Base-by-base conservation (phyloP, 1,140 invertebrate species). In the Sarcophaga peregrina region DNA sequence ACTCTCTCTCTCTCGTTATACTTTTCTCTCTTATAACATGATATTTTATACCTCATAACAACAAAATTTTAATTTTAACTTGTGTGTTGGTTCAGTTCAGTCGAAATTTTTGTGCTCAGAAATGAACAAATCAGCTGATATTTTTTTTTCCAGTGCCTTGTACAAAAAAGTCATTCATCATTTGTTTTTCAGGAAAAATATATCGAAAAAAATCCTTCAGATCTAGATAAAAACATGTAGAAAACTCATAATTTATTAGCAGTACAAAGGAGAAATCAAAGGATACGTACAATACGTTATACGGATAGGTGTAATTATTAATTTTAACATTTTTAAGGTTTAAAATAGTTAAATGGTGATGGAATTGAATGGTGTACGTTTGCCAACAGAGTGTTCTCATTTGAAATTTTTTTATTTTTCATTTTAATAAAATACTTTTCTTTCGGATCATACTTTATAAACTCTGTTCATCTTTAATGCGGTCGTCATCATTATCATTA, bases 141-240 rank as follows among this genome's bases (percentile, higher is more conserved):
- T n/a, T n/a, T n/a, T n/a, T 37, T 37, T 37, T 37, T 37, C 4
- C 25, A 37, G 1, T 37, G 25, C 25, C 25, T 58, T 58, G 7
- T n/a, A n/a, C 10, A 6, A 76, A 76, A 47, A 13, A 11, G 47
- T 78, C 25, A 78, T 78, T 78, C 50, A 78, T 78, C 47, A 78
- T 78, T 78, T 50, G n/a, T 45, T 45, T 75, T 37, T 46, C 37
- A 20, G 10, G 46, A 37, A 4, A 25, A 9, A 20, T 20, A 72
- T 9, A 72, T 0, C 17, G 10, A 11, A 78, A 50, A 50, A 78
- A 78, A 78, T 78, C 75, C 75, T 25, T 78, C 50, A 47, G 8
- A 52, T 52, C 47, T n/a, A 20, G 75, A 78, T 78, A 78, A 78
- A 50, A 78, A 20, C 75, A 78, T 78, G 75, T 78, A 17, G n/a